A percentile compares a stretch with the other conserved stretches of the same genome.
These are phyloP conservation scores for Distichodus sexfasciatus DNA, from an alignment of 2,797 vertebrate species.

Conservation along the genomic window DNA sequence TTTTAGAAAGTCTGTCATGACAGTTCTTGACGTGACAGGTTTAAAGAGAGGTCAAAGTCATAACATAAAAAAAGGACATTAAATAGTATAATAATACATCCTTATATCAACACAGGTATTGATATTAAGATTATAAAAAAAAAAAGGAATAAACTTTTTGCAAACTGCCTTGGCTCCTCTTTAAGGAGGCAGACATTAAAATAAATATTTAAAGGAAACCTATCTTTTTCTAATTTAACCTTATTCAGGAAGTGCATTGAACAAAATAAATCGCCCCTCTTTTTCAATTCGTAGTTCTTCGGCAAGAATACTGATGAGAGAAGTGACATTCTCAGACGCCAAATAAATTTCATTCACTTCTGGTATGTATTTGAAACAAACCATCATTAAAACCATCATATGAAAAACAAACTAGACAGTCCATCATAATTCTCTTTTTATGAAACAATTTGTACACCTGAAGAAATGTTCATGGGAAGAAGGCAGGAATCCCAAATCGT, in stretches of 20 bases:
- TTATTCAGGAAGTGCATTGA: constrained; percentile 92
- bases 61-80: constrained; percentile 74
- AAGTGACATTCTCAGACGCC: constrained; percentile 44
- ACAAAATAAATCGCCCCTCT: constrained; percentile 82
- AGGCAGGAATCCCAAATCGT: constrained; percentile 53
- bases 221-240: constrained; percentile 69
- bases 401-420: constrained; percentile 54
- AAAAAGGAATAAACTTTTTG: constrained; percentile 73
- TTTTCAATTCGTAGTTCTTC: constrained; percentile 66
- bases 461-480: constrained; percentile 49
- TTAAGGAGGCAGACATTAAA: constrained; percentile 69
- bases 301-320: constrained; percentile 45
- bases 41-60: constrained; percentile 76
- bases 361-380: constrained; percentile 30
- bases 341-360: constrained; percentile 47
- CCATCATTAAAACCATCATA: too few relatives aligned
- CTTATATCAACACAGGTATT: constrained; percentile 76
- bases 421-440: constrained; percentile 58
- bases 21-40: constrained; percentile 88
- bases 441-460: constrained; percentile 55
- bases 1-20: constrained; percentile 94
- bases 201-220: constrained; percentile 84
- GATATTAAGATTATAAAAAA: constrained; percentile 78
- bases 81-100: constrained; percentile 82
- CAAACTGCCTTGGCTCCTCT: constrained; percentile 68